Percentiles rank a stretch among this genome's conserved stretches.
phyloP scores from a whole-genome alignment of 2,888 invertebrate species.

The Drosophila meridiana region DNA sequence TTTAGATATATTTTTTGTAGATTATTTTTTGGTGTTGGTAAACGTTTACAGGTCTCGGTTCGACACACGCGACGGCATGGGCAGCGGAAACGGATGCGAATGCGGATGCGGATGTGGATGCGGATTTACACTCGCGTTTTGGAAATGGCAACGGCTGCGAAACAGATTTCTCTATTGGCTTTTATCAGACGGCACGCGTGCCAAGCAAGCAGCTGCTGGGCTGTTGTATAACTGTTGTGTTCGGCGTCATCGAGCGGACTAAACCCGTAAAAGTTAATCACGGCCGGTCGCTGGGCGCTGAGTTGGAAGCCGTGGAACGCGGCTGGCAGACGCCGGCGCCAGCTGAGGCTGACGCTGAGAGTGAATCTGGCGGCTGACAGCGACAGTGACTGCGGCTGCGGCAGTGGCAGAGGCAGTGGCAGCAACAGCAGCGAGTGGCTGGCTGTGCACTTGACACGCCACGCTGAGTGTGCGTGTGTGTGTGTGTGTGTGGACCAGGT shows the following conservation, averaged over 20 bases:
- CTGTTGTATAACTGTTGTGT: conserved; percentile 67
- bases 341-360: conserved; percentile 67
- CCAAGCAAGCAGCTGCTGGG: conserved; percentile 57
- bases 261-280: conserved; percentile 84
- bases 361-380: conserved; percentile 61
- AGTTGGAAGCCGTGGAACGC: conserved; percentile 60
- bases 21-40: conserved; percentile 9
- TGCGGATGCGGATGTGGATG: conserved; percentile 26
- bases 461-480: conserved; percentile 35
- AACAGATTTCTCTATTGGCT: conserved; percentile 52
- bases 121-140: conserved; percentile 51
- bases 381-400: conserved; percentile 17
- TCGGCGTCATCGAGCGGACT: conserved; percentile 83
- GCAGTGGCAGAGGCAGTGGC: conserved; percentile 14
- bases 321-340: conserved; percentile 56
- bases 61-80: conserved; percentile 48
- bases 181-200: conserved; percentile 49
- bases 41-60: conserved; percentile 17
- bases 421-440: conserved; percentile 45
- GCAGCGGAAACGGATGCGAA: conserved; percentile 16
- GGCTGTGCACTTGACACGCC: conserved; percentile 64
- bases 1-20: conserved; percentile 3
- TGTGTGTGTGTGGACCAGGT: conserved; percentile 4
- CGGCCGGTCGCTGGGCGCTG: conserved; percentile 76
- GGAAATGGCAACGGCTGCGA: conserved; percentile 40